Evolutionary conservation across 92 coral and sea anemone genomes (phyloP).

Genomic region (Desmophyllum pertusum): DNA sequence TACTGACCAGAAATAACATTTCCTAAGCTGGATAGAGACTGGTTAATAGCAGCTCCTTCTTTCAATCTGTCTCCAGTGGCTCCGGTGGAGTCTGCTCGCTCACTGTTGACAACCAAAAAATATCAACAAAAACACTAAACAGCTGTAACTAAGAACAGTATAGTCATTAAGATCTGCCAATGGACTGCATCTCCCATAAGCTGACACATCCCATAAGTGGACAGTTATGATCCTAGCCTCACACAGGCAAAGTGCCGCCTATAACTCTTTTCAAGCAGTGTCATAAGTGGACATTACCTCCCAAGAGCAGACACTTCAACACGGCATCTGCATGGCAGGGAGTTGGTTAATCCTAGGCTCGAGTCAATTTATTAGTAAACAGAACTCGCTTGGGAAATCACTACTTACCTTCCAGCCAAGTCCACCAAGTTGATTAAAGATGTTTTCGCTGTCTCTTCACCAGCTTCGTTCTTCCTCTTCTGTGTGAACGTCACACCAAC

Average conservation of each 20-base stretch:
- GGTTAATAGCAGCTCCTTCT: conserved; percentile 98
- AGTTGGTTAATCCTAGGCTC: no score
- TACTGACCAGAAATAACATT: conserved; percentile 90
- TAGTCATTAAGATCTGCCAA: neutral
- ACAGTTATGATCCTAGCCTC: no score
- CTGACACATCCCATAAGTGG: no score
- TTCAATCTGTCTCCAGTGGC: conserved; percentile 96
- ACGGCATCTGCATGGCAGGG: no score
- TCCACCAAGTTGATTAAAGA: conserved; percentile 92
- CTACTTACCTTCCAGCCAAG: conserved; percentile 93
- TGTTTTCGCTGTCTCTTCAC: conserved; percentile 94
- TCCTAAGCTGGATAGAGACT: conserved; percentile 93
- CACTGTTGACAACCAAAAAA: conserved; percentile 52
- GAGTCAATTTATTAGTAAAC: no score
- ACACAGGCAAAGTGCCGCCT: no score
- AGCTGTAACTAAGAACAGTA: no score
- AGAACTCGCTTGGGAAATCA: no score
- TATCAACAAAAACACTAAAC: neutral
- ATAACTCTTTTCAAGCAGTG: no score
- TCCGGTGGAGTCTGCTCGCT: conserved; percentile 97
- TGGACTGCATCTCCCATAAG: no score
- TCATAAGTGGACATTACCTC: no score
- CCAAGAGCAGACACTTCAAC: no score
- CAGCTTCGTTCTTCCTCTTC: conserved; percentile 87
- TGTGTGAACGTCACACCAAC: conserved; percentile 94